Evolutionary conservation across 2,113 vertebrate species (phyloP), one percentile per base, ranked within the genome.

Genomic region (Gymnobelideus leadbeateri): DNA sequence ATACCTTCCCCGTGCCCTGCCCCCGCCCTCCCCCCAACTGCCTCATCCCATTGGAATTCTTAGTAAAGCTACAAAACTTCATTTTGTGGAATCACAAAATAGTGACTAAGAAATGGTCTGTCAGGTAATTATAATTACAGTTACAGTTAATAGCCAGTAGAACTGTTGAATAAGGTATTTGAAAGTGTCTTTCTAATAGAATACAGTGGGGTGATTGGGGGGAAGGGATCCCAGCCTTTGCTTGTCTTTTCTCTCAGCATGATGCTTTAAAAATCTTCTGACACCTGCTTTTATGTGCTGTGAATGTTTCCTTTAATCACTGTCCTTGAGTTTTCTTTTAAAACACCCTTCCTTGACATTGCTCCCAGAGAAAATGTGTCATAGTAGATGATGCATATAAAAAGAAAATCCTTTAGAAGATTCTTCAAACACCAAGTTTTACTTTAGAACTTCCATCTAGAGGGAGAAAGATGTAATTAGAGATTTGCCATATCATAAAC

Each of bases 331-430:
- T 96, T 96, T 98, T 92, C 93, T 98, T 98, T 98, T 92, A 98
- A 98, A 97, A 96, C 97, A 98, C 92, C 96, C 97, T 98, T 97
- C 97, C 97, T 92, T 98, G 98, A 98, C 98, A 98, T 98, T 98
- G 98, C 97, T 98, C 94, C 92, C 97, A 97, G 98, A 97, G 9
- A 97, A 98, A 98, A 97, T 89, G 53, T 97, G 96, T 96, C 97
- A 97, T 31, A 93, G 77, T 94, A 51, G 94, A 96, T 98, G 95
- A 97, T 97, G 95, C 89, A 96, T 94, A 93, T 97, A 98, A 89
- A 89, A 53, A 92, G 77, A 46, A 97, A 98, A 95, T 96, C 96
- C 97, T 95, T 98, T 97, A 95, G 97, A 98, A 98, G 98, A 97
- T 96, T 98, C 94, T 98, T 98, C 97, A 97, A 98, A 97, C 25